Percentiles rank a stretch among this genome's conserved stretches.
Evolutionary conservation across 2,888 invertebrate species (phyloP).

Genomic region (Hetaerina titia): DNA sequence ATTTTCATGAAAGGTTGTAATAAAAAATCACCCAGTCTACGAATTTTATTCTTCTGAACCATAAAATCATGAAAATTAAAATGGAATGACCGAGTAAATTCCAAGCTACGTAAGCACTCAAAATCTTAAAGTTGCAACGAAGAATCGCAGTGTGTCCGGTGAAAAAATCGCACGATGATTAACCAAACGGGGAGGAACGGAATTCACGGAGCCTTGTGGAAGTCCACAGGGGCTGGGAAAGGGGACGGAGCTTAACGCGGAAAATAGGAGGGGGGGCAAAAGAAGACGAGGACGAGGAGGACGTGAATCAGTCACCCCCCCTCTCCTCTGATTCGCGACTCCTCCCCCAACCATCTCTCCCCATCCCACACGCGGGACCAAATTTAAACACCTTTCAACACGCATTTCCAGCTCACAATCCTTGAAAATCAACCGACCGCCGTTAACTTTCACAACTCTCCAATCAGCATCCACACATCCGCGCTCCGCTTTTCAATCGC

Average conservation of each 20-base stretch:
- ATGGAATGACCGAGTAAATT: neutral
- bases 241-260: neutral
- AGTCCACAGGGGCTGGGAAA: neutral
- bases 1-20: no score
- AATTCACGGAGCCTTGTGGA: neutral
- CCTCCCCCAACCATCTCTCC: neutral
- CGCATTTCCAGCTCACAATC: slow-evolving; percentile 55
- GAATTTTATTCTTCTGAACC: no score
- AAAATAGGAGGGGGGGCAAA: neutral
- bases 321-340: neutral
- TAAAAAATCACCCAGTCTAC: no score
- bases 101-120: neutral
- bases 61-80: neutral
- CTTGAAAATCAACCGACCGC: slow-evolving; percentile 61
- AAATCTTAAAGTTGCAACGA: neutral
- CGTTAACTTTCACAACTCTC: slow-evolving; percentile 64
- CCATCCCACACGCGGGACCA: slow-evolving; percentile 25
- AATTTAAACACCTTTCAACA: slow-evolving; percentile 49
- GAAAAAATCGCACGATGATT: neutral
- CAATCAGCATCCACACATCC: slow-evolving; percentile 58
- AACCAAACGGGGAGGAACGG: neutral
- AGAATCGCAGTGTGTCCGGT: neutral
- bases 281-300: neutral
- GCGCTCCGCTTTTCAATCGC: slow-evolving; percentile 44
- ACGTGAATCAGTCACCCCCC: neutral